These are phyloP conservation scores for Dioctria linearis DNA, from an alignment of 2,888 invertebrate species.

Conservation along the genomic window DNA sequence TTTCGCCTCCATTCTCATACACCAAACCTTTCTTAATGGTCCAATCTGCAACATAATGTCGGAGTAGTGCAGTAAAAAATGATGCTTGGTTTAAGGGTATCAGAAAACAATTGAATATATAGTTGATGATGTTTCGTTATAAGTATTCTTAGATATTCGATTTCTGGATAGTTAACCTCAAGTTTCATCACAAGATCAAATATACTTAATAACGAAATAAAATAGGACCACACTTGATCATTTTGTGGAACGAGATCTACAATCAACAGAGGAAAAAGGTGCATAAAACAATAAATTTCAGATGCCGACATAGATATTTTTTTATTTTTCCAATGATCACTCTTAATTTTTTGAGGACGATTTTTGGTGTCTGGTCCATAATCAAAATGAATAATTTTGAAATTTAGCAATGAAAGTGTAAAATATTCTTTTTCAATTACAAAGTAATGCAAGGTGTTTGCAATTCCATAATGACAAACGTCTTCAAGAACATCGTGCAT, in stretches of 20 bases:
- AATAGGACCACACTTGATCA: neutral
- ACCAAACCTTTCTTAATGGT: no score
- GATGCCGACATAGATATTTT: slow-evolving; percentile 7
- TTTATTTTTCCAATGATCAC: slow-evolving; percentile 12
- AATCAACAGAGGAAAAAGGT: no score
- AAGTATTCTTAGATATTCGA: neutral
- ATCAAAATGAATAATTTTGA: slow-evolving; percentile 36
- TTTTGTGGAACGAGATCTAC: no score
- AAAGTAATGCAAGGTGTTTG: slow-evolving; percentile 35
- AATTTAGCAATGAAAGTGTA: slow-evolving; percentile 42
- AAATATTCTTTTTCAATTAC: slow-evolving; percentile 42
- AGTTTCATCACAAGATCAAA: neutral
- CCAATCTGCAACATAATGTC: no score
- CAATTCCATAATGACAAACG: slow-evolving; percentile 43
- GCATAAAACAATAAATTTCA: neutral
- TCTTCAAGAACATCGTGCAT: slow-evolving; percentile 55
- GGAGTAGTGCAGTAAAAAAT: slow-evolving; percentile 24
- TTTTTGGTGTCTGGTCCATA: slow-evolving; percentile 37
- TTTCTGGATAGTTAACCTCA: neutral
- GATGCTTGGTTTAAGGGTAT: slow-evolving; percentile 46
- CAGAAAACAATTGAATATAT: slow-evolving; percentile 25
- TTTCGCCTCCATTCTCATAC: no score
- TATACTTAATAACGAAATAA: neutral
- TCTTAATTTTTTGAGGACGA: slow-evolving; percentile 18
- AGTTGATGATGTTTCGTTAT: slow-evolving; percentile 17